phyloP scores from a whole-genome alignment of 2,797 vertebrate species.

The Chrysocyon brachyurus region DNA sequence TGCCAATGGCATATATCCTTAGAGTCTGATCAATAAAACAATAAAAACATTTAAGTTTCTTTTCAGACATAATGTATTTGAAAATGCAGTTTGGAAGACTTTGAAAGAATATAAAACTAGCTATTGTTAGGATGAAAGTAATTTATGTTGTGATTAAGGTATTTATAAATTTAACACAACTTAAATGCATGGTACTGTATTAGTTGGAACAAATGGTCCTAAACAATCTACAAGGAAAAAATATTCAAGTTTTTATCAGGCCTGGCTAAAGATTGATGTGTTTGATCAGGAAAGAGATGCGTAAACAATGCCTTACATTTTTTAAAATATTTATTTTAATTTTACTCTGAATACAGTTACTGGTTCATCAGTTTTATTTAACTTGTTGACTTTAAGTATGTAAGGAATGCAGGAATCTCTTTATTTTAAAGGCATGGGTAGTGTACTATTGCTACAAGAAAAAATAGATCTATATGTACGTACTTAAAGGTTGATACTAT shows the following conservation, averaged over 20 bases:
- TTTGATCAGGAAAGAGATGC: background rate
- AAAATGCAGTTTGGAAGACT: background rate
- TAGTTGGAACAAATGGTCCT: background rate
- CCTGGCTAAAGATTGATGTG: background rate
- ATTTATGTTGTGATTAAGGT: background rate
- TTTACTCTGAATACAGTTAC: background rate
- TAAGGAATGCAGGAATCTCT: background rate
- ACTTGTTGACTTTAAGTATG: background rate
- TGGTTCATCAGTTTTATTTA: background rate
- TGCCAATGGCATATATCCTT: background rate
- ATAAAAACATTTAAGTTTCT: background rate
- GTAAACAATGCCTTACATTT: background rate
- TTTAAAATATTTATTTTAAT: slow-evolving; percentile 4
- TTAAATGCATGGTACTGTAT: background rate
- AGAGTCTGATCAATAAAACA: background rate
- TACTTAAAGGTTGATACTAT: slow-evolving; percentile 59
- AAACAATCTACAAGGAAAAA: background rate
- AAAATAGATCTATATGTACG: slow-evolving; percentile 39
- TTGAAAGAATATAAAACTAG: background rate
- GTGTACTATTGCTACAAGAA: background rate
- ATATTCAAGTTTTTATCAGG: background rate
- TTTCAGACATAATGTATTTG: background rate
- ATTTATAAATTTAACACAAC: background rate
- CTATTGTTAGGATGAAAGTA: background rate
- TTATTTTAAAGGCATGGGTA: background rate